phyloP scores from a whole-genome alignment of 2,888 invertebrate genomes.

The Agrochola lota region DNA sequence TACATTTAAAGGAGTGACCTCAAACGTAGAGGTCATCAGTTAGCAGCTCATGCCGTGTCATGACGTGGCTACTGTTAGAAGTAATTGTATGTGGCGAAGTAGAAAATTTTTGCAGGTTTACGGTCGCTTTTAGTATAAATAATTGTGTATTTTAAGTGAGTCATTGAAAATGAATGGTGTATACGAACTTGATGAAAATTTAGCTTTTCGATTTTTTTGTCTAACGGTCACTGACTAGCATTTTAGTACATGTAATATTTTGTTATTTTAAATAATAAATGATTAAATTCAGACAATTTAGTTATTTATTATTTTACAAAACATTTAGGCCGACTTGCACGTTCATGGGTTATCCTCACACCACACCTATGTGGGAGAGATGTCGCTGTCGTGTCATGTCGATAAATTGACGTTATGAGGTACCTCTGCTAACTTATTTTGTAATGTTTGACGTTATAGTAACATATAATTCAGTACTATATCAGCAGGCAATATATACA shows the following conservation, averaged over 20 bases:
- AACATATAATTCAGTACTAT: too few species aligned
- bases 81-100: conserved; percentile 51
- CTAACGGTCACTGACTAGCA: not conserved
- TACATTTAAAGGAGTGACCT: conserved; percentile 37
- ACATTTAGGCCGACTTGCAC: too few species aligned
- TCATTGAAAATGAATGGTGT: conserved; percentile 5
- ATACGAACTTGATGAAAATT: not conserved
- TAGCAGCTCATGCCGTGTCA: conserved; percentile 50
- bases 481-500: too few species aligned
- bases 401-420: too few species aligned
- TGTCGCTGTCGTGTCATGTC: too few species aligned
- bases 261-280: not conserved
- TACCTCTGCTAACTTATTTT: too few species aligned
- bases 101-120: conserved; percentile 28
- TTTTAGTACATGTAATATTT: not conserved
- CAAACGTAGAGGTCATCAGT: conserved; percentile 53
- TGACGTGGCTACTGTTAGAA: conserved; percentile 29
- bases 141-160: conserved; percentile 22
- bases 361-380: too few species aligned
- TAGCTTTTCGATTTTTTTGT: not conserved
- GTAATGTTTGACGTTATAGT: too few species aligned
- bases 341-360: too few species aligned
- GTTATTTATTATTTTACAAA: not conserved
- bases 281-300: not conserved
- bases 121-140: conserved; percentile 24